Base-by-base conservation (phyloP, 1,140 invertebrate species). In the Drosophila ambigua region DNA sequence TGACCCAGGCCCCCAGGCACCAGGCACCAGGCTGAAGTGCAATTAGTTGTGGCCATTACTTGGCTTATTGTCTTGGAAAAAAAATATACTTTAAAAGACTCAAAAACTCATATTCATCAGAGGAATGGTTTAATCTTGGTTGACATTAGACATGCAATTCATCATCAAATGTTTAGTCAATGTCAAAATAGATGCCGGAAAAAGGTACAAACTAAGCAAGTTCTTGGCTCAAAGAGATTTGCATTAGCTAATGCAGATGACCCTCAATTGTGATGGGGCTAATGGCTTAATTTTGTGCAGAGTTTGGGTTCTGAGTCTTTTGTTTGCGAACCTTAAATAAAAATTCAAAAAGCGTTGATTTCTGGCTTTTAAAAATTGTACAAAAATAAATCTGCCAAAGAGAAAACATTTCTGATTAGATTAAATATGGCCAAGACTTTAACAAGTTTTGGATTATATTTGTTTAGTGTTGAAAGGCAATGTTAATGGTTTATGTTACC, bases 41-140 rank as follows among this genome's bases (percentile, higher is more conserved):
- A 71, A 79, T 83, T 76, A 84, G 35, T 15, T 45, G 28, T 46
- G 55, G 54, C 67, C 35, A 69, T 80, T 73, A 69, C 68, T 75
- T 43, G 54, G 64, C 63, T 73, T 85, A 64, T 84, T 84, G 69
- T 62, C 57, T 72, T 5, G 11, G 3, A 13, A 39, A 39, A 39
- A 39, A 39, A 39, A 4, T 39, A 13, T 11, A 39, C 11, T 39
- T 39, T 13, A 4, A 13, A 49, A 44, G 26, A 26, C 13, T 46
- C n/a, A 20, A 23, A 31, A 61, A 39, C 24, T 13, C 35, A 39
- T 39, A 11, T 11, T 39, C 35, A 39, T 39, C 35, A 11, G 11
- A 39, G 8, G 35, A 24, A 53, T 68, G 48, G 57, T 43, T 68
- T 35, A 45, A 31, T 26, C 66, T 41, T 28, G 11, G 64, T 49